Evolutionary conservation across 2,888 invertebrate species (phyloP).

Genomic region (Lochmaea capreae): DNA sequence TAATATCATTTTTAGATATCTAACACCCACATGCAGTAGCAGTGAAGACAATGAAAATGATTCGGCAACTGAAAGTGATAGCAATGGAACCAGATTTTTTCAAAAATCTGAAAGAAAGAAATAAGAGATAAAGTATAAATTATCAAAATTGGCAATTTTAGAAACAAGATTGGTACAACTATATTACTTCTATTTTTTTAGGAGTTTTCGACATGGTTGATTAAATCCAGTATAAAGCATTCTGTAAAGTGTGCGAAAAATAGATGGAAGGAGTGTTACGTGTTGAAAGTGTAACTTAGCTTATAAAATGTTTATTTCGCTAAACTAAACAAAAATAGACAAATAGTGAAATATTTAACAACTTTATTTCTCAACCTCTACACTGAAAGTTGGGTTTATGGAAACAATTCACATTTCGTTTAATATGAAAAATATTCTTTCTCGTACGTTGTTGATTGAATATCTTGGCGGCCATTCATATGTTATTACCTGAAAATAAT

Average conservation of each 20-base stretch:
- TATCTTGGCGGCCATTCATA: too few relatives aligned
- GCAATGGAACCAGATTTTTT: conserved; percentile 2
- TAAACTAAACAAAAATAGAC: too few relatives aligned
- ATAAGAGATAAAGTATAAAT: conserved; percentile 11
- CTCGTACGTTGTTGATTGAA: too few relatives aligned
- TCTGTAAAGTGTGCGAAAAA: conserved; percentile 16
- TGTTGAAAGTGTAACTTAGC: too few relatives aligned
- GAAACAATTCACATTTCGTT: too few relatives aligned
- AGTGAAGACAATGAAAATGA: conserved; percentile 14
- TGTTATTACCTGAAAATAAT: too few relatives aligned
- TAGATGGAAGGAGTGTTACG: conserved; percentile 15
- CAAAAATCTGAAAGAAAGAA: conserved; percentile 7
- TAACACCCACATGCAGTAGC: conserved; percentile 8
- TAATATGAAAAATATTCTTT: too few relatives aligned
- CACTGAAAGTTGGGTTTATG: too few relatives aligned
- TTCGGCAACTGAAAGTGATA: conserved; percentile 11
- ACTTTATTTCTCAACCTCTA: too few relatives aligned
- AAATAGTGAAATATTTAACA: too few relatives aligned
- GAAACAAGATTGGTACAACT: conserved; percentile 7
- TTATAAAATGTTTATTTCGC: too few relatives aligned
- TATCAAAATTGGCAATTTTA: conserved; percentile 12
- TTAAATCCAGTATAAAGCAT: conserved; percentile 11
- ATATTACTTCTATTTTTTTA: conserved; percentile 2
- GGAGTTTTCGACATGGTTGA: neutral
- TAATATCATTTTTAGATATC: conserved; percentile 9